A percentile compares a stretch with the other conserved stretches of the same genome.
phyloP scores from a whole-genome alignment of 1,140 invertebrate genomes.

The Drosophila ananassae region DNA sequence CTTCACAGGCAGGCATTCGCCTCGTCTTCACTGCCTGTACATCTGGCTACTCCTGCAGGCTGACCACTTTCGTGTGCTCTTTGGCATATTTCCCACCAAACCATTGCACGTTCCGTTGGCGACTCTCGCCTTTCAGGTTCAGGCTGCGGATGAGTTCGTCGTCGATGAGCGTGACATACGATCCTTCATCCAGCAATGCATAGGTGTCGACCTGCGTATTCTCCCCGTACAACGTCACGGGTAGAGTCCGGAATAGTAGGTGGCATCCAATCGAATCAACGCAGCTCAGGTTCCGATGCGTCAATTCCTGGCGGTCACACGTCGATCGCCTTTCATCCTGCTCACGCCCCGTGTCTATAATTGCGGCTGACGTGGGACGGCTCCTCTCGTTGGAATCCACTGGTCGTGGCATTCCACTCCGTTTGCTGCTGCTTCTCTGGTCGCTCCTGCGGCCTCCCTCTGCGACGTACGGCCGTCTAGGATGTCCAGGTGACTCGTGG shows the following conservation, averaged over 20 bases:
- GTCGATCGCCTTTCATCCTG: too few relatives aligned
- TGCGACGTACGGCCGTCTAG: too few relatives aligned
- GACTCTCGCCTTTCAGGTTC: neutral
- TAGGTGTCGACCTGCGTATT: too few relatives aligned
- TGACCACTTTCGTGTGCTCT: neutral
- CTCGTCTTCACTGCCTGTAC: neutral
- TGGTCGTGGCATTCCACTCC: too few relatives aligned
- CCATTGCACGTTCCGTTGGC: conserved; percentile 3
- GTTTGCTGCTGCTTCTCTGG: too few relatives aligned
- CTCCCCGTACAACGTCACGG: too few relatives aligned
- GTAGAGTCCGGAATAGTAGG: too few relatives aligned
- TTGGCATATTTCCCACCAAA: neutral
- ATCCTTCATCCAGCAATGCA: too few relatives aligned
- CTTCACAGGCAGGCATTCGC: neutral
- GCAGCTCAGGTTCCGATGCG: neutral
- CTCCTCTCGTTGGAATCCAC: too few relatives aligned
- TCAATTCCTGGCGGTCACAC: neutral
- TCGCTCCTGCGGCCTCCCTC: too few relatives aligned
- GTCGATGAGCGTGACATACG: neutral
- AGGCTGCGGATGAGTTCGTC: neutral
- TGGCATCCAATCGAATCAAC: neutral
- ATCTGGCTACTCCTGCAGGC: neutral
- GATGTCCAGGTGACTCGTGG: too few relatives aligned
- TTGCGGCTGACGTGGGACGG: neutral
- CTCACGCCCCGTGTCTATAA: too few relatives aligned